phyloP scores from a whole-genome alignment of 2,113 vertebrate species.

The Lasiurus cinereus region DNA sequence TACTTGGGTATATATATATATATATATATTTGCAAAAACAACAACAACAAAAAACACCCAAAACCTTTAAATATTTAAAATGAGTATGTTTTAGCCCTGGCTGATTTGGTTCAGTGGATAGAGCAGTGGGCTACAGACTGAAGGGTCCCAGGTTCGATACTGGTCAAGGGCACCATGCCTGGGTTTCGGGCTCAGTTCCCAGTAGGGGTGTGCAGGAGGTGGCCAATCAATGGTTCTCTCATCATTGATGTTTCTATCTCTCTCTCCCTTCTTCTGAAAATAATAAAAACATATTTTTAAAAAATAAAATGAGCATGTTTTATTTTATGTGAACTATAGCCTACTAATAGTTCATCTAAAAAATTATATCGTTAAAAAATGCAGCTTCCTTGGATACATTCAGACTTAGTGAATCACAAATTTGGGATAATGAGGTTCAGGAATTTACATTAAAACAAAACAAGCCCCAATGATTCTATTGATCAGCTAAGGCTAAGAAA shows the following conservation, averaged over 20 bases:
- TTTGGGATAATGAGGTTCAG: neutral
- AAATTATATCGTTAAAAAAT: neutral
- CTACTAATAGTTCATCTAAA: slow-evolving; percentile 10
- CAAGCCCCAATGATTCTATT: neutral
- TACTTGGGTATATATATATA: neutral
- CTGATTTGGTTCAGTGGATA: too few species aligned
- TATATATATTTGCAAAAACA: neutral
- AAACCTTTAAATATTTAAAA: neutral
- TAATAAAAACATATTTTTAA: too few species aligned
- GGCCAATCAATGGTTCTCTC: too few species aligned
- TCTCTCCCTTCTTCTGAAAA: too few species aligned
- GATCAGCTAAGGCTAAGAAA: neutral
- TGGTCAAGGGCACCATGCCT: too few species aligned
- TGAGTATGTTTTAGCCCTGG: neutral
- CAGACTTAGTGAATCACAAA: neutral
- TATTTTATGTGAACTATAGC: neutral
- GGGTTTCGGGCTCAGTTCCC: too few species aligned
- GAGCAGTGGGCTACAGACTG: too few species aligned
- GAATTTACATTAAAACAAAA: slow-evolving; percentile 13
- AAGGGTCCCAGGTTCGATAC: too few species aligned
- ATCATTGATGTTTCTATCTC: too few species aligned
- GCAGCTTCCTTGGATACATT: neutral
- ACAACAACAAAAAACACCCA: neutral
- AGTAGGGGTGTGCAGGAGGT: too few species aligned
- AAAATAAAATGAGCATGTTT: neutral